These are phyloP conservation scores for Mus caroli DNA, from an alignment of 2,797 vertebrate genomes.

Conservation along the genomic window DNA sequence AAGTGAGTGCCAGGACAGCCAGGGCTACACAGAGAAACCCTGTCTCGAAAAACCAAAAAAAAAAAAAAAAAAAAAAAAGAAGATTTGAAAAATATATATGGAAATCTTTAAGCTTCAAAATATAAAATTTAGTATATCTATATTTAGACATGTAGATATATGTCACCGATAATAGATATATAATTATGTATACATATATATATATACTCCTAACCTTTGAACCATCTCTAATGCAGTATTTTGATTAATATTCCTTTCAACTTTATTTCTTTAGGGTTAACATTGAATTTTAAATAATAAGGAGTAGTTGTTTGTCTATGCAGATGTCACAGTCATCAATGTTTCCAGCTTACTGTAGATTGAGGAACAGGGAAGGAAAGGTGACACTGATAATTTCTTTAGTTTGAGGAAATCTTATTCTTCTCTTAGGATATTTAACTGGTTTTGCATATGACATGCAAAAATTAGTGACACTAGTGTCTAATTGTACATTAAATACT, in stretches of 20 bases:
- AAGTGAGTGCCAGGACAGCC: no score
- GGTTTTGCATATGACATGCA: neutral
- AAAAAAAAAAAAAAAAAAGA: no score
- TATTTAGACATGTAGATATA: neutral
- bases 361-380: neutral
- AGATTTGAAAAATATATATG: neutral
- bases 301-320: neutral
- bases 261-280: neutral
- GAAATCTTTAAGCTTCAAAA: neutral
- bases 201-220: neutral
- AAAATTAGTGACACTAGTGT: neutral
- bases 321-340: neutral
- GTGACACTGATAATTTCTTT: neutral
- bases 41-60: no score
- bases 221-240: neutral
- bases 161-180: neutral
- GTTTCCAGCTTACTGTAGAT: neutral
- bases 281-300: constrained; percentile 34
- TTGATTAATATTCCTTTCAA: neutral
- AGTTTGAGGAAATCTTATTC: neutral
- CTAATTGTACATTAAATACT: neutral
- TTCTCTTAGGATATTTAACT: constrained; percentile 11
- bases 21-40: no score
- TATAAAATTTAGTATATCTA: neutral
- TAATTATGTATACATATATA: neutral